A percentile compares a stretch with the other conserved stretches of the same genome.
Conservation (phyloP, 2,888 invertebrate species). For the Drosophila yooni region DNA sequence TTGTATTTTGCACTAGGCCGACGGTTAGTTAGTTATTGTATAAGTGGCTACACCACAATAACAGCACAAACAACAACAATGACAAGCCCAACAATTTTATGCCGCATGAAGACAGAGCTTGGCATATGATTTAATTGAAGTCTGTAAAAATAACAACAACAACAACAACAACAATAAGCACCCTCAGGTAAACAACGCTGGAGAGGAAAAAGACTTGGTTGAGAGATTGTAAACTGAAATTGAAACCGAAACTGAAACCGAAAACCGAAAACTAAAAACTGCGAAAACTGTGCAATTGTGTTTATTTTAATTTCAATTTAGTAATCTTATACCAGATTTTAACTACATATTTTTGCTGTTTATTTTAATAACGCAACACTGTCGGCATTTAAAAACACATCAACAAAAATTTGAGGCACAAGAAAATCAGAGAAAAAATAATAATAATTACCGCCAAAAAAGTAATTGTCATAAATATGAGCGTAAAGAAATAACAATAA, state of each 20-base stretch:
- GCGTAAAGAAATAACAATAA: slow-evolving; percentile 25
- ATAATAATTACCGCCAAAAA: slow-evolving; percentile 42
- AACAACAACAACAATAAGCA: slow-evolving; percentile 22
- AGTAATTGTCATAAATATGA: slow-evolving; percentile 46
- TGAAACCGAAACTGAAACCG: slow-evolving; percentile 16
- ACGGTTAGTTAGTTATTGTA: slow-evolving; percentile 53
- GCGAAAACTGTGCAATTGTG: slow-evolving; percentile 31
- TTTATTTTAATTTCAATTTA: slow-evolving; percentile 51
- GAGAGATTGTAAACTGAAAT: slow-evolving; percentile 16
- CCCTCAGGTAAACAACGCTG: slow-evolving; percentile 21
- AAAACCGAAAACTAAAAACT: slow-evolving; percentile 31
- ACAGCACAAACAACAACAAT: slow-evolving; percentile 26
- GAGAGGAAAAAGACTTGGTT: slow-evolving; percentile 20
- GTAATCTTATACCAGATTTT: slow-evolving; percentile 38
- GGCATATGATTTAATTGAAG: slow-evolving; percentile 76
- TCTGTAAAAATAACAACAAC: slow-evolving; percentile 23
- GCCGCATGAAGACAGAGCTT: slow-evolving; percentile 59
- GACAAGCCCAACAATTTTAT: slow-evolving; percentile 55
- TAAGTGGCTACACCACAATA: slow-evolving; percentile 33
- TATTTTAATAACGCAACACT: slow-evolving; percentile 59
- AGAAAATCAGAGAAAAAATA: slow-evolving; percentile 15
- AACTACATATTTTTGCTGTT: slow-evolving; percentile 45
- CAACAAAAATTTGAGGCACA: slow-evolving; percentile 33
- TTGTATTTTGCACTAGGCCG: slow-evolving; percentile 36
- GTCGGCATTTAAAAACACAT: slow-evolving; percentile 73